phyloP scores from a whole-genome alignment of 2,797 vertebrate species.

The Phrynocephalus forsythii region DNA sequence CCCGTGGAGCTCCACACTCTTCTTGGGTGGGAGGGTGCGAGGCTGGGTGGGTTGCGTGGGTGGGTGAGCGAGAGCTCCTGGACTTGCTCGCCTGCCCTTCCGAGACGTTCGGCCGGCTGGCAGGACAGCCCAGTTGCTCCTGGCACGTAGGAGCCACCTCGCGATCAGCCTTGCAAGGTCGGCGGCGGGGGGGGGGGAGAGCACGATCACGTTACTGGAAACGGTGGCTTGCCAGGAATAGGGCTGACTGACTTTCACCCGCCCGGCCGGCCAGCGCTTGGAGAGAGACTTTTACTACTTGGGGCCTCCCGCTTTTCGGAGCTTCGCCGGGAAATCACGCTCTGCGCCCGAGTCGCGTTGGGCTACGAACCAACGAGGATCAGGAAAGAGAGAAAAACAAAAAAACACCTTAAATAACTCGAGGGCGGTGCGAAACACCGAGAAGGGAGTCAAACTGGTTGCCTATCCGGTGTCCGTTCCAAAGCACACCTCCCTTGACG shows the following conservation, averaged over 20 bases:
- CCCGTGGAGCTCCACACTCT: too few relatives aligned
- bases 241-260: conserved; percentile 19
- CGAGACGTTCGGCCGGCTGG: not conserved
- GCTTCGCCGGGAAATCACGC: not conserved
- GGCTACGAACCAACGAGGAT: too few relatives aligned
- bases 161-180: conserved; percentile 62
- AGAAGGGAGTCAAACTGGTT: not conserved
- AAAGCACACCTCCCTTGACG: too few relatives aligned
- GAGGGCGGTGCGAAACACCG: not conserved
- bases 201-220: conserved; percentile 73
- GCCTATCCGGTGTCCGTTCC: too few relatives aligned
- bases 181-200: conserved; percentile 65
- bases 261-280: not conserved
- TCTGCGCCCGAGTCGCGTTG: not conserved
- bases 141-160: conserved; percentile 30
- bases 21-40: too few relatives aligned
- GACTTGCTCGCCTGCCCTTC: not conserved
- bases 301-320: not conserved
- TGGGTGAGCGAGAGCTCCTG: not conserved
- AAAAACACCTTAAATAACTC: too few relatives aligned
- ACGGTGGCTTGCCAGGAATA: conserved; percentile 60
- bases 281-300: not conserved
- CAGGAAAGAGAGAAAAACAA: too few relatives aligned
- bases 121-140: conserved; percentile 48
- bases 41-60: not conserved